These are phyloP conservation scores for Eleutherodactylus coqui DNA, from an alignment of 2,797 vertebrate genomes.

Conservation along the genomic window DNA sequence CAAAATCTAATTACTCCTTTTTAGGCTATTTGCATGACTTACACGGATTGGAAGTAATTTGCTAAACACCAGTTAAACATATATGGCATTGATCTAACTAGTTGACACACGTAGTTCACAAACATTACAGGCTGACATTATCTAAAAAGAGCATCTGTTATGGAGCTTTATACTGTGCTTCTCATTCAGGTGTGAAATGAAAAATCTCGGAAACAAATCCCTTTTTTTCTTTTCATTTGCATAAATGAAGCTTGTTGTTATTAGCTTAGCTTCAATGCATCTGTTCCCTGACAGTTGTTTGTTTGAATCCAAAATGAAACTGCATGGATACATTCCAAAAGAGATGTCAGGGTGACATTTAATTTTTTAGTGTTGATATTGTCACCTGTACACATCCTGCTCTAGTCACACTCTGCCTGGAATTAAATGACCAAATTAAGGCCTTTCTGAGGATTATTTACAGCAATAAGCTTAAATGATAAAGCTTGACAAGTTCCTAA, in stretches of 20 bases:
- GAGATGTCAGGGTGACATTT: conserved; percentile 55
- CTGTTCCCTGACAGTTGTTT: conserved; percentile 62
- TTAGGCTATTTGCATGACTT: conserved; percentile 60
- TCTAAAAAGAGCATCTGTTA: conserved; percentile 65
- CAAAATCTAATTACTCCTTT: conserved; percentile 66
- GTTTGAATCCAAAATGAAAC: conserved; percentile 54
- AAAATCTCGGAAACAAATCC: conserved; percentile 63
- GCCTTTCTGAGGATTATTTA: neutral
- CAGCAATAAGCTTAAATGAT: neutral
- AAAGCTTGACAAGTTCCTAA: neutral
- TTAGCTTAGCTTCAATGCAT: conserved; percentile 60
- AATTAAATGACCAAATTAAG: conserved; percentile 6
- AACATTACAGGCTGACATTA: conserved; percentile 63
- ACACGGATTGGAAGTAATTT: conserved; percentile 61
- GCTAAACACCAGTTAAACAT: conserved; percentile 63
- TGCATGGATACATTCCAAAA: conserved; percentile 55
- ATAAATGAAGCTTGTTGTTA: conserved; percentile 60
- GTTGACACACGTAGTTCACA: conserved; percentile 66
- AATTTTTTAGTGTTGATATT: conserved; percentile 30
- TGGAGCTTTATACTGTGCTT: conserved; percentile 63
- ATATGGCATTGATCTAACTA: conserved; percentile 57
- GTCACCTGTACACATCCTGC: conserved; percentile 41
- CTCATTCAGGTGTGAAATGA: conserved; percentile 68
- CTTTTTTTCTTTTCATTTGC: conserved; percentile 59
- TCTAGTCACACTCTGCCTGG: neutral